Percentiles rank a stretch among this genome's conserved stretches.
Evolutionary conservation across 2,113 vertebrate genomes (phyloP).

Genomic region (Neolamprologus cancellatus): DNA sequence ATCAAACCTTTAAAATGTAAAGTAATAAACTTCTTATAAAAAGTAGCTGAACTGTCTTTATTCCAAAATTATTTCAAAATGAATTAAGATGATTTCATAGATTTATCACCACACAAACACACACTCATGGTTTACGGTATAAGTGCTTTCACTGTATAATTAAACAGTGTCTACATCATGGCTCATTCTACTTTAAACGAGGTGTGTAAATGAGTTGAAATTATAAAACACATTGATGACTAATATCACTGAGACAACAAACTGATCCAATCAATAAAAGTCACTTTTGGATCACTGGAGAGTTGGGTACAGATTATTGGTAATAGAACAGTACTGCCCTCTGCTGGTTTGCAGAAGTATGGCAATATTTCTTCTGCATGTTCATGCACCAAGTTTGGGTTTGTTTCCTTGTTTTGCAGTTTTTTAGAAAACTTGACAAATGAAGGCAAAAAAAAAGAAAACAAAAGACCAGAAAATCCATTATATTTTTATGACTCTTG

Average conservation of each 20-base stretch:
- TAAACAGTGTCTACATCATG: background rate
- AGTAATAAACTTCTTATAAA: background rate
- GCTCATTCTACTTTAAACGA: accelerated
- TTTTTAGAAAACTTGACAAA: background rate
- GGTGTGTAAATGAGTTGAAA: background rate
- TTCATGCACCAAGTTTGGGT: background rate
- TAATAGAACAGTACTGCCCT: background rate
- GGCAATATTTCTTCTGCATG: background rate
- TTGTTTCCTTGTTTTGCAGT: background rate
- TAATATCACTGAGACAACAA: background rate
- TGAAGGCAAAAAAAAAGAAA: background rate
- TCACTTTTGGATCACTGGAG: background rate
- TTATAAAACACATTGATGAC: background rate
- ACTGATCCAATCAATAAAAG: background rate
- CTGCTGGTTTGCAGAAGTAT: background rate
- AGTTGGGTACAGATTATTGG: background rate
- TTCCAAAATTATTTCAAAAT: background rate
- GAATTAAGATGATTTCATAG: background rate
- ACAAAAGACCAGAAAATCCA: background rate
- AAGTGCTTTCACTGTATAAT: background rate
- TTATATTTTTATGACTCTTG: background rate
- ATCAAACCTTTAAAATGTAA: background rate
- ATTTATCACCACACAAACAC: background rate
- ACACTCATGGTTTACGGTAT: background rate
- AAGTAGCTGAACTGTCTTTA: background rate